These are phyloP conservation scores for Volucella zonaria DNA, from an alignment of 2,888 invertebrate genomes.

Conservation along the genomic window DNA sequence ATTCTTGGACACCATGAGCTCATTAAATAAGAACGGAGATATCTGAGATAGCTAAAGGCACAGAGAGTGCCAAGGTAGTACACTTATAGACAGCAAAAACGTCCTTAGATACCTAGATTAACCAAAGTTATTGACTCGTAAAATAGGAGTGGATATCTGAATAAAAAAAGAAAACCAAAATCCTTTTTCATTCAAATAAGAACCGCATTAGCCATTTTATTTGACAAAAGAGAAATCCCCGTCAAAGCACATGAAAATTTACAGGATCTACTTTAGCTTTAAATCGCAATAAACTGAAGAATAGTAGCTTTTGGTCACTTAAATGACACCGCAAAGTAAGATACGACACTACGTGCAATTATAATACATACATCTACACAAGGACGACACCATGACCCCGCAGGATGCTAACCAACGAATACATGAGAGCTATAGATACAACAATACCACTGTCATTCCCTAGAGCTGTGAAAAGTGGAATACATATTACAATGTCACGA, in stretches of 20 bases:
- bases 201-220: not conserved
- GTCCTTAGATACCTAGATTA: too few relatives aligned
- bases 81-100: too few relatives aligned
- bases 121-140: too few relatives aligned
- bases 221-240: conserved; percentile 9
- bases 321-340: conserved; percentile 28
- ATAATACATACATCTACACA: conserved; percentile 10
- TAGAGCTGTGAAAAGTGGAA: conserved; percentile 55
- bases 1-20: too few relatives aligned
- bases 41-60: too few relatives aligned
- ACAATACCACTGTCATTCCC: conserved; percentile 35
- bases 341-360: conserved; percentile 45
- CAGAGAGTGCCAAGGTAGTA: too few relatives aligned
- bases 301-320: conserved; percentile 46
- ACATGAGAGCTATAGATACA: conserved; percentile 36
- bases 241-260: conserved; percentile 21
- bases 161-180: not conserved
- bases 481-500: conserved; percentile 59
- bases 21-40: too few relatives aligned
- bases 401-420: conserved; percentile 23
- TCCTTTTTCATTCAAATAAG: not conserved
- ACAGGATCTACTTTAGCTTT: conserved; percentile 18
- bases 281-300: conserved; percentile 25
- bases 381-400: not conserved
- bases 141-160: not conserved